Conservation (phyloP, 2,797 vertebrate species). For the Vipera latastei region DNA sequence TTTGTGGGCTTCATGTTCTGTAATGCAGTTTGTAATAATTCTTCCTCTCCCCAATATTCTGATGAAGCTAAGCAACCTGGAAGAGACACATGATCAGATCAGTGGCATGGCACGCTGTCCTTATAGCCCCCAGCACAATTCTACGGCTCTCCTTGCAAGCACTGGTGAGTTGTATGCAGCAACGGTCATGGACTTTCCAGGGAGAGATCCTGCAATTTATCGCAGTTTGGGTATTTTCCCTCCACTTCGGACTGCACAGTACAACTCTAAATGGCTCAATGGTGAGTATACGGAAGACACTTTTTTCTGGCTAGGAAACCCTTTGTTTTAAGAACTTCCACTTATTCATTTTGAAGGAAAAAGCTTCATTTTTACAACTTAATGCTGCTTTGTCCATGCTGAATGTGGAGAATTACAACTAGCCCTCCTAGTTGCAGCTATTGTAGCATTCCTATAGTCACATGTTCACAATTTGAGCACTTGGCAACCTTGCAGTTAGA, state of each 20-base stretch:
- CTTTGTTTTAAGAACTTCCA: background rate
- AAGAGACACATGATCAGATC: constrained; percentile 94
- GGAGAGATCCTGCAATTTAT: constrained; percentile 95
- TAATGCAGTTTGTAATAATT: constrained; percentile 16
- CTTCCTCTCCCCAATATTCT: constrained; percentile 1
- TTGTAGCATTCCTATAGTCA: background rate
- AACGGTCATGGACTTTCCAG: constrained; percentile 97
- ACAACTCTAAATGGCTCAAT: constrained; percentile 99
- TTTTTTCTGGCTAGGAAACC: background rate
- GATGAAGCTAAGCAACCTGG: constrained; percentile 86
- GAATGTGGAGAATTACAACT: background rate
- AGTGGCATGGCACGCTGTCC: constrained; percentile 97
- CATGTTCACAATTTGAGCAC: background rate
- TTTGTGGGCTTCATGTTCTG: background rate
- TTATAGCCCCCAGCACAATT: constrained; percentile 95
- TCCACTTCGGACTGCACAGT: constrained; percentile 93
- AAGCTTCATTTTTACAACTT: background rate
- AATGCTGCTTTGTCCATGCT: background rate
- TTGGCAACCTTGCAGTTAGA: background rate
- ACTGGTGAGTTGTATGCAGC: constrained; percentile 94
- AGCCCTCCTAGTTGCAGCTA: background rate
- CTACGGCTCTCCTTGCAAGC: constrained; percentile 92
- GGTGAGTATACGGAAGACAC: constrained; percentile 71
- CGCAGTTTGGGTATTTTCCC: constrained; percentile 90
- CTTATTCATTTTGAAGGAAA: background rate